Conservation (phyloP, 2,797 vertebrate species). For the Argentina silus region DNA sequence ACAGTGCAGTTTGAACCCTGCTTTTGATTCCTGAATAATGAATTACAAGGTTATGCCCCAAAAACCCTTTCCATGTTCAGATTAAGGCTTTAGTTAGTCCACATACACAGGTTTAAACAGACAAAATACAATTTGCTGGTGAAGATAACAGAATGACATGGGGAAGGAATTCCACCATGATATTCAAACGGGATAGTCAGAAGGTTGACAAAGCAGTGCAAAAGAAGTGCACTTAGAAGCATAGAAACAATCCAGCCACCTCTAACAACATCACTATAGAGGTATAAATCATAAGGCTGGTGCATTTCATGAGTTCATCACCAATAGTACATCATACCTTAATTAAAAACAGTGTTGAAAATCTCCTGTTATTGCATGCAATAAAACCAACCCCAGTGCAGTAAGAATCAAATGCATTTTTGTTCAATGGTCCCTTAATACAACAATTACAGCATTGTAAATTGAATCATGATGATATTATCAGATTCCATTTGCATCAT, state of each 20-base stretch:
- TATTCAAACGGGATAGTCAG: not conserved
- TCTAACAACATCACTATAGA: conserved; percentile 25
- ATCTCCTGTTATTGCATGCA: conserved; percentile 9
- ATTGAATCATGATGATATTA: not conserved
- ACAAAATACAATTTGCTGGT: not conserved
- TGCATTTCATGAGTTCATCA: not conserved
- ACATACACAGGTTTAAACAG: not conserved
- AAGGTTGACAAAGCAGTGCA: not conserved
- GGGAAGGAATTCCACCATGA: not conserved
- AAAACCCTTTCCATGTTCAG: conserved; percentile 6
- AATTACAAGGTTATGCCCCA: not conserved
- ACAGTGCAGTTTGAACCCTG: too few species aligned
- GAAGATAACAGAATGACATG: conserved; percentile 3
- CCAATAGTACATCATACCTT: not conserved
- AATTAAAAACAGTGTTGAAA: conserved; percentile 5
- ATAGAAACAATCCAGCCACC: not conserved
- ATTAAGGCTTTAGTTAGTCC: conserved; percentile 28
- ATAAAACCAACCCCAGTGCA: conserved; percentile 9
- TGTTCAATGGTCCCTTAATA: not conserved
- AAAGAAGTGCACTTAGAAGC: not conserved
- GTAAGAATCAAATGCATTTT: conserved; percentile 1
- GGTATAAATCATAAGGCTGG: not conserved
- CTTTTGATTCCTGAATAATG: too few species aligned
- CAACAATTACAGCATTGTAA: not conserved
- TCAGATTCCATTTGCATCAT: not conserved